Evolutionary conservation across 35 echinoderm and acorn worm species (phyloP).

Genomic region (Acanthaster planci): DNA sequence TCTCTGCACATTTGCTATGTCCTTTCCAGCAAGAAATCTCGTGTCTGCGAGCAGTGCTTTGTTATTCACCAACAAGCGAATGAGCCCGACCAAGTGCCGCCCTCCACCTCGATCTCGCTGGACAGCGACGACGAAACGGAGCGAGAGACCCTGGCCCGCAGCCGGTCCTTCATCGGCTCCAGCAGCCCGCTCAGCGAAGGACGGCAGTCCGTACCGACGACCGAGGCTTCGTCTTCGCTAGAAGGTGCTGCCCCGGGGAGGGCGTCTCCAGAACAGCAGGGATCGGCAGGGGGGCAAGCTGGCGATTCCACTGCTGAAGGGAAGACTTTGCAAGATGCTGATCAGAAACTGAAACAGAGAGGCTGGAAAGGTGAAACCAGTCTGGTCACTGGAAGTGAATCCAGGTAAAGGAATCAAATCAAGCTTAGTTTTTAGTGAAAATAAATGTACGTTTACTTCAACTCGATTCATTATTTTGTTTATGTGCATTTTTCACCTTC

Average conservation of each 20-base stretch:
- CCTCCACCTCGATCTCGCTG: constrained; percentile 46
- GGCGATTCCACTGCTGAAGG: not conserved
- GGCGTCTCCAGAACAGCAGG: not conserved
- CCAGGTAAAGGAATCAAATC: constrained; percentile 17
- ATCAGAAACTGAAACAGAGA: not conserved
- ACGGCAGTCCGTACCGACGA: not conserved
- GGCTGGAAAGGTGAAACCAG: not conserved
- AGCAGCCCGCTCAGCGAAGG: constrained; percentile 6
- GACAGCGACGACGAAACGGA: constrained; percentile 27
- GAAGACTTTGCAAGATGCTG: not conserved
- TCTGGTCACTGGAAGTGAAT: constrained; percentile 21
- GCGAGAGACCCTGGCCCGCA: not conserved
- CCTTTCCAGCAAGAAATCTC: constrained; percentile 71
- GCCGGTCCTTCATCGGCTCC: constrained; percentile 25
- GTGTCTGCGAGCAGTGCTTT: constrained; percentile 86
- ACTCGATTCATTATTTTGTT: too few relatives aligned
- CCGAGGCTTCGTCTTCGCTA: not conserved
- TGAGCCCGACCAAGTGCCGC: constrained; percentile 58
- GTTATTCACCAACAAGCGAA: constrained; percentile 69
- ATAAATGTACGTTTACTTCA: too few relatives aligned
- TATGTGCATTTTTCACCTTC: too few relatives aligned
- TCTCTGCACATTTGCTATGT: not conserved
- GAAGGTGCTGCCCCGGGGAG: not conserved
- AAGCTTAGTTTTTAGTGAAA: too few relatives aligned
- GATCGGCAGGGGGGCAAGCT: not conserved